Percentiles rank a stretch among this genome's conserved stretches.
These are phyloP conservation scores for Melangyna quadrimaculata DNA, from an alignment of 2,888 invertebrate genomes.

Conservation along the genomic window DNA sequence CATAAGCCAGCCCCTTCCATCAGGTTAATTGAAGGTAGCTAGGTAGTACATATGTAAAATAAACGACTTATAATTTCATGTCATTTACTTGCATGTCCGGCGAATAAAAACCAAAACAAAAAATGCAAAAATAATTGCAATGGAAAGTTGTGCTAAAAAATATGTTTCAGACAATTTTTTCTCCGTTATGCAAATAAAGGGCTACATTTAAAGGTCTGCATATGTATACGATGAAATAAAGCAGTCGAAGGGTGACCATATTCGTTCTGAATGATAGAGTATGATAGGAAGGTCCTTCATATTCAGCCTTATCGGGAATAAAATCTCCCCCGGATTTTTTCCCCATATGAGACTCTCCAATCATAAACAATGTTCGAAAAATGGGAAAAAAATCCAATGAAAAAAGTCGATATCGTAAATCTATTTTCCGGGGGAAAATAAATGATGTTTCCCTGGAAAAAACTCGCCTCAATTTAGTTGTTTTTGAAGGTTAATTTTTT, in stretches of 20 bases:
- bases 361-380: too few relatives aligned
- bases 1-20: not conserved
- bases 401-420: too few relatives aligned
- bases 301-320: too few relatives aligned
- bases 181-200: not conserved
- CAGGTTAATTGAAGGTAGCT: not conserved
- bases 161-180: constrained; percentile 2
- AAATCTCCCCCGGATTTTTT: too few relatives aligned
- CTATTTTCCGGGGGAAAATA: too few relatives aligned
- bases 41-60: not conserved
- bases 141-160: constrained; percentile 27
- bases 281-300: too few relatives aligned
- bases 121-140: constrained; percentile 31
- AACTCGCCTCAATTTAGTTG: too few relatives aligned
- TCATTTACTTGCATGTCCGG: constrained; percentile 19
- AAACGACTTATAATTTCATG: constrained; percentile 45
- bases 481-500: too few relatives aligned
- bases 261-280: not conserved
- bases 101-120: too few relatives aligned
- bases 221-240: not conserved
- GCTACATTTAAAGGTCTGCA: not conserved
- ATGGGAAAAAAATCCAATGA: too few relatives aligned
- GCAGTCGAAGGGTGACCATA: not conserved
- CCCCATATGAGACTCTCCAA: too few relatives aligned
- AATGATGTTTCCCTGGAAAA: too few relatives aligned